phyloP scores from a whole-genome alignment of 2,113 vertebrate species.

The Aphyosemion australe region DNA sequence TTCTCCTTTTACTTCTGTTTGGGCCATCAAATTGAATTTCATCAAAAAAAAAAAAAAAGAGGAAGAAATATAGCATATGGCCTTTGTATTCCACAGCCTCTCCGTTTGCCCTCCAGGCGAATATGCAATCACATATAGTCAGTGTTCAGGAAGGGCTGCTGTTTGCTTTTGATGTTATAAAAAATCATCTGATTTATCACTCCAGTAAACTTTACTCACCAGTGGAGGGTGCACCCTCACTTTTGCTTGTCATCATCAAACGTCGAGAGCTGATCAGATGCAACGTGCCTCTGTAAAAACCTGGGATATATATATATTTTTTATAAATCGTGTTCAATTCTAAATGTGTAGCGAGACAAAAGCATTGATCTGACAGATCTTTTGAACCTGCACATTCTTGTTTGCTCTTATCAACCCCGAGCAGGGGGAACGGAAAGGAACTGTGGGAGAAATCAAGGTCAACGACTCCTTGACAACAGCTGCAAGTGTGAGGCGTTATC shows the following conservation, averaged over 20 bases:
- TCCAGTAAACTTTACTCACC: conserved; percentile 48
- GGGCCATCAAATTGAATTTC: conserved; percentile 75
- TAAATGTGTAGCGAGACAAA: conserved; percentile 28
- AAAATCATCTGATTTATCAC: conserved; percentile 61
- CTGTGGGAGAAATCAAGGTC: conserved; percentile 68
- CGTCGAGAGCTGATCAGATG: conserved; percentile 16
- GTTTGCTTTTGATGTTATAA: conserved; percentile 62
- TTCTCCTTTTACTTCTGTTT: conserved; percentile 62
- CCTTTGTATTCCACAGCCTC: conserved; percentile 60
- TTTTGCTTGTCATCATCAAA: conserved; percentile 42
- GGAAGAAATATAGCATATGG: conserved; percentile 51
- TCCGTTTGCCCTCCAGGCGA: conserved; percentile 62
- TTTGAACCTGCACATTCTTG: conserved; percentile 40
- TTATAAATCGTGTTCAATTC: conserved; percentile 15
- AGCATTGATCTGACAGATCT: conserved; percentile 39
- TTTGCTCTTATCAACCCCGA: conserved; percentile 58
- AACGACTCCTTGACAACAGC: conserved; percentile 74
- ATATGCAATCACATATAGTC: conserved; percentile 60
- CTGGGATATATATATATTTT: conserved; percentile 14
- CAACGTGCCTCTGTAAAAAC: conserved; percentile 10
- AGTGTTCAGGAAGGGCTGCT: conserved; percentile 55
- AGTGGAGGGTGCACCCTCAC: conserved; percentile 23
- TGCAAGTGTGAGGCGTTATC: conserved; percentile 72
- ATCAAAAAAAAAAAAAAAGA: conserved; percentile 53
- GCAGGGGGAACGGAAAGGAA: conserved; percentile 47